phyloP scores from a whole-genome alignment of 2,113 vertebrate genomes.

The Eulemur macaco region DNA sequence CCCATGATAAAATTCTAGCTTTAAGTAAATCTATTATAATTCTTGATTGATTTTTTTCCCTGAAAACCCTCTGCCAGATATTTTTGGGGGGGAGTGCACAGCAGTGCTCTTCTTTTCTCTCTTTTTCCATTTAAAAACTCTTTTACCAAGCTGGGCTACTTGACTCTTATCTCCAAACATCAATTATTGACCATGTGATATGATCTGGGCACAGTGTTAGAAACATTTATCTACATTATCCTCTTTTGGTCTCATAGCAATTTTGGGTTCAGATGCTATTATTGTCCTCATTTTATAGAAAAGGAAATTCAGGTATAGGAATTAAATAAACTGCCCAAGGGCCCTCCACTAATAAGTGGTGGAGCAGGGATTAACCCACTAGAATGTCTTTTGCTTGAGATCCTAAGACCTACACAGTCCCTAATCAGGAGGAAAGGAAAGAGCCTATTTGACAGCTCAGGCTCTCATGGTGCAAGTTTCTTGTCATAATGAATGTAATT shows the following conservation, averaged over 20 bases:
- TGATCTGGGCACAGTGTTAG: neutral
- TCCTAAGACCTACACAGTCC: neutral
- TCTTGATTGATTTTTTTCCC: neutral
- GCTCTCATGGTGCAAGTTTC: neutral
- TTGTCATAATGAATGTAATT: neutral
- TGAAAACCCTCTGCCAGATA: neutral
- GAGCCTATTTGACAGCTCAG: neutral
- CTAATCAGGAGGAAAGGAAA: neutral
- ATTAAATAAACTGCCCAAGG: neutral
- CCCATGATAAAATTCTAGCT: neutral
- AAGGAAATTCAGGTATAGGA: neutral
- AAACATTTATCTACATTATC: neutral
- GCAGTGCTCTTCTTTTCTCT: neutral
- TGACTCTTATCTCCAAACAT: neutral
- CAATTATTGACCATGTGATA: neutral
- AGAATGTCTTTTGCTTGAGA: neutral
- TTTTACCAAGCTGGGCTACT: neutral
- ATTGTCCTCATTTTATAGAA: neutral
- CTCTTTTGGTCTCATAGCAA: neutral
- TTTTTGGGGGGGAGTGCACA: neutral
- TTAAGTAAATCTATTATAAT: neutral
- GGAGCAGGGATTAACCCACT: neutral
- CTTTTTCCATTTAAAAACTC: neutral
- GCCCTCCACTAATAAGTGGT: neutral
- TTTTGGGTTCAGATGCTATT: neutral